Evolutionary conservation across 2,797 vertebrate genomes (phyloP), one percentile per base, ranked within the genome.

Genomic region (Bothrops alternatus): DNA sequence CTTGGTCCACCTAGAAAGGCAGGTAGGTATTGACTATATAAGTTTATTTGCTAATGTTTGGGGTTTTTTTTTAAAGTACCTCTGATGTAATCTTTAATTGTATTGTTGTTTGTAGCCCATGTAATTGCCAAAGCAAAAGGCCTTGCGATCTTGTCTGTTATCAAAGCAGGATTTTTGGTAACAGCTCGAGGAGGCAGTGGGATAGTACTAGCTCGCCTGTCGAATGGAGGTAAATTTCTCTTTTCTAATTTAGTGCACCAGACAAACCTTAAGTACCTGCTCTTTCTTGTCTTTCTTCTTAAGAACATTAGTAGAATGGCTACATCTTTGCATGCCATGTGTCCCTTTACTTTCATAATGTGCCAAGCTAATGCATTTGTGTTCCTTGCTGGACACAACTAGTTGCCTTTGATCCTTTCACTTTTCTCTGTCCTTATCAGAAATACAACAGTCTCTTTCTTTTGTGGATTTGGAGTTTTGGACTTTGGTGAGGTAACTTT

Each of bases 121-220:
- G 98, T 99, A 20, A 99, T 99, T 82, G 99, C 99, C 1, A 99
- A 98, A 97, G 99, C 99, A 0, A 98, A 99, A 96, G 99, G 99
- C 85, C 98, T 99, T 60, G 99, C 98, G 55, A 97, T 99, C 96
- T 96, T 99, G 95, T 99, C 99, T 0, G 99, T 99, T 96, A 98
- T 99, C 95, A 99, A 99, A 95, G 99, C 98, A 1, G 99, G 99
- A 42, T 99, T 99, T 96, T 97, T 99, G 98, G 98, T 99, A 95
- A 99, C 99, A 0, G 99, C 99, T 56, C 97, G 99, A 61, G 99
- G 98, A 1, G 99, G 99, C 96, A 99, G 99, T 69, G 99, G 99
- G 26, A 97, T 99, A 87, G 99, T 99, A 58, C 97, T 99, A 85
- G 98, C 98, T 3, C 97, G 98, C 20, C 98, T 99, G 87, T 85